phyloP scores from a whole-genome alignment of 2,888 invertebrate species.

The Nephrotoma flavescens region DNA sequence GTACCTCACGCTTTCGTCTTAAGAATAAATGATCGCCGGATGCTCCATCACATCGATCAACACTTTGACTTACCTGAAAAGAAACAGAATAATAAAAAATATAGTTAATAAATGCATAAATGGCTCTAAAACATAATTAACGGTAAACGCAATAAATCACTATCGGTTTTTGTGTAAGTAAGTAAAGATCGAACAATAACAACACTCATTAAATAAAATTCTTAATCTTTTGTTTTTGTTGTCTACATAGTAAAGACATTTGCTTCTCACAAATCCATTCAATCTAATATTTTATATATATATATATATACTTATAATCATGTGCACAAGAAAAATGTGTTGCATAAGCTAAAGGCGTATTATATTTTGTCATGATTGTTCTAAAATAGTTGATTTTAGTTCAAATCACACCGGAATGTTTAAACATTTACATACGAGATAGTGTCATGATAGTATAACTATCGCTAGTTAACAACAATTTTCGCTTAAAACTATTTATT shows the following conservation, averaged over 20 bases:
- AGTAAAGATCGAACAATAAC: not conserved
- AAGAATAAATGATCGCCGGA: not conserved
- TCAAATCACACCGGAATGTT: not conserved
- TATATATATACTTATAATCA: not conserved
- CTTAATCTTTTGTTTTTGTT: not conserved
- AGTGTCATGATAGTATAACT: not conserved
- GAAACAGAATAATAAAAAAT: not conserved
- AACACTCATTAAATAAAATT: not conserved
- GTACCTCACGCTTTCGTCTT: not conserved
- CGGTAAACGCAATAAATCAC: not conserved
- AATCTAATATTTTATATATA: not conserved
- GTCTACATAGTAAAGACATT: not conserved
- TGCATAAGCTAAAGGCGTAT: not conserved
- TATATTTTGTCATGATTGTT: not conserved
- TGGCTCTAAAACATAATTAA: not conserved
- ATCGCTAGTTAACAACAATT: not conserved
- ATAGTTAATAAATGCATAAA: not conserved
- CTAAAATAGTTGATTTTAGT: not conserved
- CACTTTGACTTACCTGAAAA: not conserved
- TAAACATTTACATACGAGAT: not conserved
- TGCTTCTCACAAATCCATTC: not conserved
- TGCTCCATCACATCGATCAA: not conserved
- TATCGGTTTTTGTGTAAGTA: not conserved
- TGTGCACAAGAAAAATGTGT: not conserved
- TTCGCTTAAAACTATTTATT: not conserved